Conservation (phyloP, 1,140 invertebrate genomes). For the Adoxophyes honmai region DNA sequence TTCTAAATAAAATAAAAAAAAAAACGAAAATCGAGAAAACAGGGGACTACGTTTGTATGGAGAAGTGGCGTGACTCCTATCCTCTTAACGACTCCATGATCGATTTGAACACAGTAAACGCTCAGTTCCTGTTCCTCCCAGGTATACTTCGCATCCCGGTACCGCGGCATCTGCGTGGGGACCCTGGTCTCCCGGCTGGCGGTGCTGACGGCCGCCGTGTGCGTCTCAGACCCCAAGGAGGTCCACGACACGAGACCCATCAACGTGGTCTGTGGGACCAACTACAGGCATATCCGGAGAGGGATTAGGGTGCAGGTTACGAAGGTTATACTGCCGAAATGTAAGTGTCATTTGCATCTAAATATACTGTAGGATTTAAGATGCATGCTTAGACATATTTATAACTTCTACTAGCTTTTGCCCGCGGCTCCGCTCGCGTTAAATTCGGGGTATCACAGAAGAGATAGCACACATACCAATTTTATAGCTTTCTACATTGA, state of each 20-base stretch:
- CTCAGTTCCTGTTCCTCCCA: constrained; percentile 21
- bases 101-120: not conserved
- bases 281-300: constrained; percentile 52
- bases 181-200: constrained; percentile 42
- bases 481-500: no score
- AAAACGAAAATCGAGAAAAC: no score
- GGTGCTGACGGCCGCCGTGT: constrained; percentile 52
- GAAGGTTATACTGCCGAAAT: constrained; percentile 48
- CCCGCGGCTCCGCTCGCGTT: no score
- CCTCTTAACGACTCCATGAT: not conserved
- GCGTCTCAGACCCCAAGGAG: constrained; percentile 34
- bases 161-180: constrained; percentile 59
- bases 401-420: no score
- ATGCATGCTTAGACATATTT: no score
- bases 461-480: no score
- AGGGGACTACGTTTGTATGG: no score
- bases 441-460: no score
- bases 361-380: no score
- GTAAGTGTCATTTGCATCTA: constrained; percentile 31
- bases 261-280: constrained; percentile 44
- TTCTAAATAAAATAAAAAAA: no score
- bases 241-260: constrained; percentile 40
- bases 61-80: no score
- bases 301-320: constrained; percentile 59
- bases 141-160: constrained; percentile 57